Evolutionary conservation across 2,113 vertebrate species (phyloP), one percentile per base, ranked within the genome.

Genomic region (Cromileptes altivelis): DNA sequence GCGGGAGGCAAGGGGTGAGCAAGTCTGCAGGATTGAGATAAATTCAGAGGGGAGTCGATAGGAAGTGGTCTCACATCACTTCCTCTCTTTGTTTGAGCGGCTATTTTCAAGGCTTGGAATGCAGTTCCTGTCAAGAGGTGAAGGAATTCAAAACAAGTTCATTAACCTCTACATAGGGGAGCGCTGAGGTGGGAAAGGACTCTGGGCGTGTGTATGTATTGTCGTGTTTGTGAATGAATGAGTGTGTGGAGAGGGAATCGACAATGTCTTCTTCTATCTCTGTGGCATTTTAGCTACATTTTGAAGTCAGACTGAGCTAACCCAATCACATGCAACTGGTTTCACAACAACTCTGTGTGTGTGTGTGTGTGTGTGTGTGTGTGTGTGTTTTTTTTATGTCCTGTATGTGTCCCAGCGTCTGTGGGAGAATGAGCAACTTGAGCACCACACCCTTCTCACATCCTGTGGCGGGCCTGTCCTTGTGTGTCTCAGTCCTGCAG

Each of bases 61-160:
- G 93, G 93, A 95, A 94, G 91, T 81, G 74, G 71, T 81, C 90
- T 93, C 90, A 93, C 94, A 94, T 94, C 93, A 95, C 92, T 93
- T 95, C 94, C 95, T 81, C 53, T 89, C 92, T 94, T 95, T 95
- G 94, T 95, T 90, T 86, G 49, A 80, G 88, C 81, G 72, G 69
- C 92, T 94, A 93, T 95, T 93, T 95, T 93, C 92, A 92, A 93
- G 93, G 90, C 87, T 85, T n/a, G 92, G 93, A 93, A 94, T 95
- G 92, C 65, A 83, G 93, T 92, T 95, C 94, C 94, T 93, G 93
- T 92, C 85, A 52, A 87, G 88, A 86, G 91, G 91, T 88, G 88
- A 92, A 95, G 88, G 92, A 94, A 95, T 95, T 94, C 94, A 94
- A 95, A 95, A 95, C 94, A 95, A 95, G 88, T 92, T 90, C 90